A percentile compares a stretch with the other conserved stretches of the same genome.
Conservation (phyloP, 2,797 vertebrate genomes). For the Syncerus caffer region DNA sequence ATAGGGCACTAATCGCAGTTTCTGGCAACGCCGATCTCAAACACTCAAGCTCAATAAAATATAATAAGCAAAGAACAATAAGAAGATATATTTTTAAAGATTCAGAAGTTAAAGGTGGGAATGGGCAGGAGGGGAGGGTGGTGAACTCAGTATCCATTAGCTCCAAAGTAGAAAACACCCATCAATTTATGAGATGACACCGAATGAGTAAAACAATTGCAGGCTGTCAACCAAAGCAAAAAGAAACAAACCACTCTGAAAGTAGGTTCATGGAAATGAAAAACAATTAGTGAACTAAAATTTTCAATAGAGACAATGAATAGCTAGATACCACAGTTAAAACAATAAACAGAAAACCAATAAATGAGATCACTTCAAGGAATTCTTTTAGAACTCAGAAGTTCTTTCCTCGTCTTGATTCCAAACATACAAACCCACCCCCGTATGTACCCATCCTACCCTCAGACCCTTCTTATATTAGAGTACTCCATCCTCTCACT, state of each 20-base stretch:
- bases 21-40: neutral
- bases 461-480: neutral
- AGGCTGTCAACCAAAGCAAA: neutral
- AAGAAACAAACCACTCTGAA: neutral
- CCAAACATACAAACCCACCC: neutral
- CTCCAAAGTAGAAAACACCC: neutral
- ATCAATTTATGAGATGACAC: neutral
- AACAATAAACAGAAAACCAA: neutral
- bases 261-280: neutral
- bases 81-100: neutral
- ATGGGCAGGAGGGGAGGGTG: neutral
- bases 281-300: neutral
- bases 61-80: neutral
- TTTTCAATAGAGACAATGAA: neutral
- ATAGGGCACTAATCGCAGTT: neutral
- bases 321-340: neutral
- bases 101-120: neutral
- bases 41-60: neutral
- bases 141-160: neutral
- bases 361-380: neutral
- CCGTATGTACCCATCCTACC: neutral
- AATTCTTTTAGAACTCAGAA: neutral
- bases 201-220: neutral
- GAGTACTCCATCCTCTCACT: neutral
- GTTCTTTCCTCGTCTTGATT: neutral